Base-by-base conservation (phyloP, 1,140 invertebrate species). In the Lutraria rhynchaena region DNA sequence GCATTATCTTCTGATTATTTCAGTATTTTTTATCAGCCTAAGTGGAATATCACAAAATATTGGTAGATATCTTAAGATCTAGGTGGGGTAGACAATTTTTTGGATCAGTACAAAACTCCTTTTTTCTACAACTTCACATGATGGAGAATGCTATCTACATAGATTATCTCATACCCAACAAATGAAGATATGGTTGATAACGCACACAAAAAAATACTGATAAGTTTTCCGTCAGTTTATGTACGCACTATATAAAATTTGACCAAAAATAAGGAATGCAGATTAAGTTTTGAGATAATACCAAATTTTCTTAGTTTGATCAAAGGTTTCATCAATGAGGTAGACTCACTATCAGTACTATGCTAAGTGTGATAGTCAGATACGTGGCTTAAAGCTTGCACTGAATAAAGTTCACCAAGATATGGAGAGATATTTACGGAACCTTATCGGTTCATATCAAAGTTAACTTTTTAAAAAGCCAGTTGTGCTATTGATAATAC, bases 81-180 rank as follows among this genome's bases (percentile, higher is more conserved):
- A 81, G 78, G 78, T 65, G 78, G 78, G 77, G 78, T 81, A 74
- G 67, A 57, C 63, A 41, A 55, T 61, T 73, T 73, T 81, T 81
- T 70, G 33, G 65, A 77, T 77, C 49, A 37, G 60, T 65, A 77
- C 75, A 67, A 67, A 65, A 77, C 29, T 37, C 55, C 22, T 46
- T 65, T 61, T 75, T 75, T 46, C 41, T 53, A 29, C 75, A 77
- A 35, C 60, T 53, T 77, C 75, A 77, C 75, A 65, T 67, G 75
- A 77, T 65, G 11, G 24, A 46, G 22, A 11, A 41, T 29, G n/a
- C 24, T 77, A 65, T 67, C 73, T 61, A 7, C 5, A 0, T 15
- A 15, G 75, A 77, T 81, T 70, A 81, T 81, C 77, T 60, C 41
- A 19, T 55, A 81, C 65, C 57, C 31, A 71, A 49, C 51, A 81